A percentile compares a stretch with the other conserved stretches of the same genome.
Conservation (phyloP, 2,113 vertebrate species). For the Cricetomys ansorgei region DNA sequence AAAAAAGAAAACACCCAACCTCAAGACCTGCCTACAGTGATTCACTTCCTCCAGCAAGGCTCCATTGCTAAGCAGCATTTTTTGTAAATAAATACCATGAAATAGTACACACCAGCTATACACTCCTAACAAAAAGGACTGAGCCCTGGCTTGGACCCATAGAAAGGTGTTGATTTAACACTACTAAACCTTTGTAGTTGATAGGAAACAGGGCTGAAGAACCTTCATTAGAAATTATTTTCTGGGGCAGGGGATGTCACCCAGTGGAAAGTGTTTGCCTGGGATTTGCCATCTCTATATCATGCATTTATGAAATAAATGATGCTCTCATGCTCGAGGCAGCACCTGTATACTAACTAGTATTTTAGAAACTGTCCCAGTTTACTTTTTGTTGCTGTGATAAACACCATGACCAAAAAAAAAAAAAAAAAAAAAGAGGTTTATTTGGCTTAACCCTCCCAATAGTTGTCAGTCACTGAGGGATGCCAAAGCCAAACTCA, state of each 20-base stretch:
- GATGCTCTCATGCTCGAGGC: background rate
- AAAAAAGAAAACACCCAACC: too few relatives aligned
- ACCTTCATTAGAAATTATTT: background rate
- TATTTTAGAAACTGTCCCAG: background rate
- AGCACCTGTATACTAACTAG: background rate
- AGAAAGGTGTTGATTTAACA: background rate
- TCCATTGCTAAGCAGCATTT: background rate
- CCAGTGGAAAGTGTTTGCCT: background rate
- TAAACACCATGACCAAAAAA: background rate
- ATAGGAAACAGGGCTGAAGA: background rate
- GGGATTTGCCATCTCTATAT: background rate
- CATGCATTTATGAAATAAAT: background rate
- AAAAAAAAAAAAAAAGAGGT: too few relatives aligned
- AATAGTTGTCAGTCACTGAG: background rate
- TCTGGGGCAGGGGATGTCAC: background rate
- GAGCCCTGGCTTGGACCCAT: background rate
- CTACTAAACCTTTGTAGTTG: background rate
- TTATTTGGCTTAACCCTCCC: background rate
- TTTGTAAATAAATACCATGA: background rate
- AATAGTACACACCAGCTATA: background rate
- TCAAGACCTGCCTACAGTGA: background rate
- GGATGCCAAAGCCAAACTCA: background rate
- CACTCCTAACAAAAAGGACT: background rate
- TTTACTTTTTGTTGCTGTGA: background rate
- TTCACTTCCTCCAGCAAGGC: background rate